Evolutionary conservation across 2,888 invertebrate genomes (phyloP), one percentile per base, ranked within the genome.

Genomic region (Drosophila fulvimacula): DNA sequence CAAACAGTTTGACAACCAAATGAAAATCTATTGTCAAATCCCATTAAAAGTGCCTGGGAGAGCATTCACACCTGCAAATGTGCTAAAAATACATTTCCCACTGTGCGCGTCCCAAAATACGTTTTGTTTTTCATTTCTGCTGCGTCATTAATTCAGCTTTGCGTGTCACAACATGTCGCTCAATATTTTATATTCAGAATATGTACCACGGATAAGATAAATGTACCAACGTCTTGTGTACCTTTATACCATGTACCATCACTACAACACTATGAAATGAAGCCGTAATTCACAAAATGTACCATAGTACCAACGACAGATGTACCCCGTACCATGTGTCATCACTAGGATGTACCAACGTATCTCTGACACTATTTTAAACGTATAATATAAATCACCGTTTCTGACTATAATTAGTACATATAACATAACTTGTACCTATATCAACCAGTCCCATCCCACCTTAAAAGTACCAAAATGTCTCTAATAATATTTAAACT

Each of bases 61-160:
- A 64, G 71, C 75, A 64, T 61, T 59, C 48, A 64, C 80, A 82
- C 81, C 81, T 83, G 81, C 83, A 80, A 61, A 53, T 48, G 63
- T 51, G 77, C 83, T 81, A 83, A 80, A 86, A 86, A 83, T 86
- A 48, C 10, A 42, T 66, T 17, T 32, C 46, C 2, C 21, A 11
- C n/a, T 44, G 60, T 52, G 53, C 66, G 70, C 68, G 81, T 75
- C 75, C 81, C 79, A 62, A 81, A 84, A 81, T 63, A 59, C 48
- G 39, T 46, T 76, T 53, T 17, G 17, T 19, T 21, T 42, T 21
- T 44, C 4, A 51, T 57, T 51, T 27, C 38, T 34, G 49, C 42
- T 58, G 51, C 51, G 70, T 65, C 70, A 76, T 73, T 68, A 56
- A 66, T 76, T 68, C 49, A 55, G 67, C 72, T 61, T 46, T 42